These are phyloP conservation scores for Capromys pilorides DNA, from an alignment of 2,797 vertebrate species.

Conservation along the genomic window DNA sequence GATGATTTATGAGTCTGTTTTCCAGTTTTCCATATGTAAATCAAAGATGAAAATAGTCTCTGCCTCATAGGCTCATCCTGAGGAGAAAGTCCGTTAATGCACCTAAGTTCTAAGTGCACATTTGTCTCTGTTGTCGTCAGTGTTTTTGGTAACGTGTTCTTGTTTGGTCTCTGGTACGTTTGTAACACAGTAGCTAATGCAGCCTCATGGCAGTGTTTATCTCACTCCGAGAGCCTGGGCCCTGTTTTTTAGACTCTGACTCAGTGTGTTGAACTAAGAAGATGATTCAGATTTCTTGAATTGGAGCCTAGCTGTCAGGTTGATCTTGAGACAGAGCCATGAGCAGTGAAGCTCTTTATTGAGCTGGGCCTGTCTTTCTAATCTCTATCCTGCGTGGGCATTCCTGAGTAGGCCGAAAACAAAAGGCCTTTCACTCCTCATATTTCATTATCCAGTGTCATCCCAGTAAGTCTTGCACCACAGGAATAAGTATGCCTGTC, in stretches of 20 bases:
- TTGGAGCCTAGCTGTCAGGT: conserved; percentile 29
- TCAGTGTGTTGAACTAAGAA: conserved; percentile 1
- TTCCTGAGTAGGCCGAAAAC: conserved; percentile 37
- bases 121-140: too few relatives aligned
- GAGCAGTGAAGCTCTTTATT: neutral
- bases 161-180: neutral
- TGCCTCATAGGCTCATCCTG: neutral
- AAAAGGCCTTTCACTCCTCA: neutral
- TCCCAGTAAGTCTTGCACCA: neutral
- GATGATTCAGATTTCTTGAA: conserved; percentile 60
- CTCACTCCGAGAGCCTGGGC: neutral
- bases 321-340: neutral
- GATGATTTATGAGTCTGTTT: neutral
- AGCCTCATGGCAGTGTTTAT: neutral
- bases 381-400: fast-evolving
- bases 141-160: neutral
- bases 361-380: neutral
- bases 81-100: neutral
- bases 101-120: fast-evolving
- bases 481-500: neutral
- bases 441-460: neutral
- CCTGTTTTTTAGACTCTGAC: conserved; percentile 43
- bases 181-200: neutral
- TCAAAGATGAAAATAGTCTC: neutral
- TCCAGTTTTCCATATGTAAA: neutral